Conservation (phyloP, 2,113 vertebrate genomes). For the Alethe diademata region DNA sequence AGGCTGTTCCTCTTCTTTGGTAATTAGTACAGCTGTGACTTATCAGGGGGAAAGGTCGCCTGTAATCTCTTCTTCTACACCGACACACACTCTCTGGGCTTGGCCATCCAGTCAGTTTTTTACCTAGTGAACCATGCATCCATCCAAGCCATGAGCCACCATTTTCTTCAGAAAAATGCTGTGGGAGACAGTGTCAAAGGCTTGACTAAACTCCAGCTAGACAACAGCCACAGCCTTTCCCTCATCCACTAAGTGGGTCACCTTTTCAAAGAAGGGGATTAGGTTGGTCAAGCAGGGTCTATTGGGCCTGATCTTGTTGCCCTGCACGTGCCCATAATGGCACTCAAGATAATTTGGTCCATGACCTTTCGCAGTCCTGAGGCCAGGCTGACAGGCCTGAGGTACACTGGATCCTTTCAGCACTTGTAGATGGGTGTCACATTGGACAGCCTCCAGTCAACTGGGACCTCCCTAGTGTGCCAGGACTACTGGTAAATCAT, state of each 20-base stretch:
- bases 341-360: background rate
- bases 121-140: background rate
- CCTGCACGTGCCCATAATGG: fast-evolving
- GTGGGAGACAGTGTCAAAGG: background rate
- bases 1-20: too few relatives aligned
- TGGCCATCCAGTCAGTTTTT: background rate
- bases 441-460: background rate
- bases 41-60: too few relatives aligned
- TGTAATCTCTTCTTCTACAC: too few relatives aligned
- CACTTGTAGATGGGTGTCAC: too few relatives aligned
- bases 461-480: background rate
- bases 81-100: too few relatives aligned
- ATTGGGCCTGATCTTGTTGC: background rate
- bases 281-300: background rate
- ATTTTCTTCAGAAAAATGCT: background rate
- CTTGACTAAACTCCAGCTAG: background rate
- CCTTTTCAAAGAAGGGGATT: background rate
- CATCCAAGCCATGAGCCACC: fast-evolving
- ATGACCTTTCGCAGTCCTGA: background rate
- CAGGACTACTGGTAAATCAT: background rate
- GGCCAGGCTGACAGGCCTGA: background rate
- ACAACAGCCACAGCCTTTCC: background rate
- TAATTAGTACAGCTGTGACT: too few relatives aligned
- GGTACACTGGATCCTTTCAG: background rate
- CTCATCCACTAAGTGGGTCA: background rate